Evolutionary conservation across 2,888 invertebrate genomes (phyloP), one percentile per base, ranked within the genome.

Genomic region (Troglohyphantes excavatus): DNA sequence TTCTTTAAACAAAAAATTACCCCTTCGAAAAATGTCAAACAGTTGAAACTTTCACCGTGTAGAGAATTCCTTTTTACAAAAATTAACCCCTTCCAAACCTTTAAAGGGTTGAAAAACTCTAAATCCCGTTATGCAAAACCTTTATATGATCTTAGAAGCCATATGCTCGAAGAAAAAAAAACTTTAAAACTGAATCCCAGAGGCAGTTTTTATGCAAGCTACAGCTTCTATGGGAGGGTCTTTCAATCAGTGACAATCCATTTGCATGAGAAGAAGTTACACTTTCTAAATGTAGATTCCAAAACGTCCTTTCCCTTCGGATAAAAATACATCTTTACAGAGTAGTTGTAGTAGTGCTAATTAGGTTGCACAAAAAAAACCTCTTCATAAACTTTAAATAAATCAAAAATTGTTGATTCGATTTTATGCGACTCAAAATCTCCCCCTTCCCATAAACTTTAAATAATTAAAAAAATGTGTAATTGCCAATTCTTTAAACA

Each of bases 191-290:
- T 19, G 27, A 33, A 5, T 59, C 53, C 70, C 29, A 46, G 11
- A 65, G 39, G n/a, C 33, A 65, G 17, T 63, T 65, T 84, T 84
- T 84, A 46, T 65, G 72, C 29, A 23, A 63, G 23, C 65, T 46
- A 70, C 59, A 59, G 76, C 70, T 19, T 46, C 70, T 78, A 46
- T 21, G 21, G 53, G 43, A 79, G 70, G 13, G 63, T 86, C 70
- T 78, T 79, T 70, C 70, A 78, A 29, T 78, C 61, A 13, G 68
- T 27, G 61, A 39, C 46, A 85, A n/a, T 39, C 65, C 88, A 82
- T 88, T 88, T 88, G 88, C 81, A 88, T 88, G 53, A 75, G 33
- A 88, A 81, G 75, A 21, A 53, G 88, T 39, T 39, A 46, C 46
- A 79, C 68, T 75, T 46, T 46, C 73, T 29, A n/a, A 29, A 87